Conservation (phyloP, 2,113 vertebrate species). For the chimpanzee (Pan troglodytes) region NHGRI_mPanTro3-v2.1_pri NC_072417.2:31666001-31666500, state of each 20-base stretch:
- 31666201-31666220: neutral
- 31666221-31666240: conserved; percentile 25
- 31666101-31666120: neutral
- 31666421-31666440: neutral
- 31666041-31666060: neutral
- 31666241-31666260: neutral
- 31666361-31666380: neutral
- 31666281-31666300: conserved; percentile 53
- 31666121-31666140: neutral
- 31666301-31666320: conserved; percentile 22
- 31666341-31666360: conserved; percentile 57
- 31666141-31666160: neutral
- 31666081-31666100: neutral
- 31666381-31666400: neutral
- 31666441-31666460: neutral
- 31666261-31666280: conserved; percentile 16
- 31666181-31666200: fast-evolving
- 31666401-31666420: neutral
- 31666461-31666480: neutral
- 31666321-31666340: conserved; percentile 64
- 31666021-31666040: neutral
- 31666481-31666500: neutral
- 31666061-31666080: neutral
- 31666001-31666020: neutral
- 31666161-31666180: neutral